phyloP scores from a whole-genome alignment of 1,140 invertebrate genomes.

The Diabrotica virgifera region DNA sequence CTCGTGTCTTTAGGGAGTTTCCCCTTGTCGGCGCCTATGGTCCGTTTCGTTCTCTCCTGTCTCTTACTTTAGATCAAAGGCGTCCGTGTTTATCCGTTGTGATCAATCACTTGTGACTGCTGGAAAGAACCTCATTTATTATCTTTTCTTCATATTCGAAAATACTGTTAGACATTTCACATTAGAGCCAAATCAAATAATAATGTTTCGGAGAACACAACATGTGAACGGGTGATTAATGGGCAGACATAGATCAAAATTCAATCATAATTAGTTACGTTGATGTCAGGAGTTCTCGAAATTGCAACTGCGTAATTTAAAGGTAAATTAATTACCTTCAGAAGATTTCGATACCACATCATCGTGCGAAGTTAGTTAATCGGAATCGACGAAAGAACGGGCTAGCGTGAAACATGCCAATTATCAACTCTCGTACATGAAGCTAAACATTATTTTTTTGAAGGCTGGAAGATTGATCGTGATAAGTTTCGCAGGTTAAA shows the following conservation, averaged over 20 bases:
- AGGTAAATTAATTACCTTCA: not conserved
- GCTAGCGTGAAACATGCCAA: no score
- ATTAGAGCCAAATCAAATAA: slow-evolving; percentile 30
- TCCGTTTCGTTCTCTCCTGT: slow-evolving; percentile 23
- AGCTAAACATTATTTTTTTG: no score
- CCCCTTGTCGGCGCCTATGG: no score
- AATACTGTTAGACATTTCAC: slow-evolving; percentile 37
- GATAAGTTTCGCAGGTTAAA: no score
- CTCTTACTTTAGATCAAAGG: slow-evolving; percentile 41
- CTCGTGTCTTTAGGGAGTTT: not conserved
- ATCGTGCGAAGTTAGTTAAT: no score
- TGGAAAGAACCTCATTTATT: slow-evolving; percentile 47
- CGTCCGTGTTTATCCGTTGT: slow-evolving; percentile 44
- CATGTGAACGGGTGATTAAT: slow-evolving; percentile 13
- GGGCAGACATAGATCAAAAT: not conserved
- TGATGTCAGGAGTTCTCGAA: not conserved
- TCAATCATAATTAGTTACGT: slow-evolving; percentile 1
- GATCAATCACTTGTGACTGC: slow-evolving; percentile 48
- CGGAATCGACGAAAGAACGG: no score
- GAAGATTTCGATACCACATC: no score
- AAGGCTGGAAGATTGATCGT: no score
- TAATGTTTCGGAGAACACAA: slow-evolving; percentile 11
- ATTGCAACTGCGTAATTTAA: not conserved
- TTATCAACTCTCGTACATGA: no score
- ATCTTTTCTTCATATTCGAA: slow-evolving; percentile 38